Conservation (phyloP, 2,888 invertebrate species). For the Panopea generosa region DNA sequence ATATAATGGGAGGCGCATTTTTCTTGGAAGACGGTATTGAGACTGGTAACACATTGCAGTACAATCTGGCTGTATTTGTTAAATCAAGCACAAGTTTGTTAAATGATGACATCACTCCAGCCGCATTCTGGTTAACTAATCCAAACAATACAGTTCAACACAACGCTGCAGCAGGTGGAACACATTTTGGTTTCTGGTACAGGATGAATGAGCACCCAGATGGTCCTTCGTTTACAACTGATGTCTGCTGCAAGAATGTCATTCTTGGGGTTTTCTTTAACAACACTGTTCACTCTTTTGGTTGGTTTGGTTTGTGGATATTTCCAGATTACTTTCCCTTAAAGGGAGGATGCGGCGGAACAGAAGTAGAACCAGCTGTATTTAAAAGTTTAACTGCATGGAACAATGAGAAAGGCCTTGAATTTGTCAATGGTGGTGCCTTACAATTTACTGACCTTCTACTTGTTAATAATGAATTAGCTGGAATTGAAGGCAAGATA, state of each 20-base stretch:
- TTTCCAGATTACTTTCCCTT: slow-evolving; percentile 75
- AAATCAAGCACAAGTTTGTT: slow-evolving; percentile 78
- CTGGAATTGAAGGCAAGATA: slow-evolving; percentile 78
- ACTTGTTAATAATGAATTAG: slow-evolving; percentile 76
- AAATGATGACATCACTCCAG: slow-evolving; percentile 84
- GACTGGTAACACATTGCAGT: slow-evolving; percentile 77
- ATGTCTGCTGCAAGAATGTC: slow-evolving; percentile 75
- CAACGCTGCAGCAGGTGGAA: slow-evolving; percentile 82
- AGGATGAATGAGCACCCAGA: slow-evolving; percentile 80
- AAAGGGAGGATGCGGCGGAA: slow-evolving; percentile 58
- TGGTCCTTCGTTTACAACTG: slow-evolving; percentile 77
- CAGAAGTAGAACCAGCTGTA: slow-evolving; percentile 58
- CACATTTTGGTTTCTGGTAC: slow-evolving; percentile 84
- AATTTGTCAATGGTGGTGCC: slow-evolving; percentile 78
- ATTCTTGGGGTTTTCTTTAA: slow-evolving; percentile 78
- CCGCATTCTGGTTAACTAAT: slow-evolving; percentile 82
- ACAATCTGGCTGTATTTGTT: slow-evolving; percentile 82
- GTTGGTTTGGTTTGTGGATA: slow-evolving; percentile 84
- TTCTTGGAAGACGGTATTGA: slow-evolving; percentile 84
- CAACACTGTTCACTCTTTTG: slow-evolving; percentile 82
- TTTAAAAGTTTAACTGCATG: slow-evolving; percentile 76
- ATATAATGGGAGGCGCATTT: slow-evolving; percentile 83
- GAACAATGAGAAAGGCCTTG: slow-evolving; percentile 83
- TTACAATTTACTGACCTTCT: slow-evolving; percentile 78
- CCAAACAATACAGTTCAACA: slow-evolving; percentile 80